These are phyloP conservation scores for Basileuterus tristriatus DNA, from an alignment of 2,797 vertebrate species.

Conservation along the genomic window DNA sequence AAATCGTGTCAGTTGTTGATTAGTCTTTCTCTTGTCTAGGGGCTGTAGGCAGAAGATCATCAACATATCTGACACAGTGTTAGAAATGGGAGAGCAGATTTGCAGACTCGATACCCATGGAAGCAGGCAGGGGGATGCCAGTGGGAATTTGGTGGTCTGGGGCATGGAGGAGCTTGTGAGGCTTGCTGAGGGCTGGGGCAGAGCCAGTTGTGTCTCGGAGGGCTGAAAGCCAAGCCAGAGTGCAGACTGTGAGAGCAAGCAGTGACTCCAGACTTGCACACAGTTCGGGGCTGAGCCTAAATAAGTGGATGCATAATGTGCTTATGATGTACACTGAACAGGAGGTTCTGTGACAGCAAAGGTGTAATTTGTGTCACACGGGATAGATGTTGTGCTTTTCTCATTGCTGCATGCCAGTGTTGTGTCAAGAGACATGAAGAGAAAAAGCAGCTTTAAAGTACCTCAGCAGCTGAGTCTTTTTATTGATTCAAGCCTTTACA, in stretches of 20 bases:
- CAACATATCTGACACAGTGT: background rate
- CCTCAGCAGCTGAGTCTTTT: background rate
- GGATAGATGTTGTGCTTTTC: background rate
- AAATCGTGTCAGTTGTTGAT: background rate
- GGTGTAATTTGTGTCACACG: background rate
- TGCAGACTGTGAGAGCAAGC: background rate
- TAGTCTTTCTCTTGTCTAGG: background rate
- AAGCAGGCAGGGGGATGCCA: background rate
- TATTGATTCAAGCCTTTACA: slow-evolving; percentile 18
- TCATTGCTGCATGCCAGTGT: background rate
- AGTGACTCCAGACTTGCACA: background rate
- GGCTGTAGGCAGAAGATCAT: background rate
- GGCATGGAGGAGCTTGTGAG: background rate
- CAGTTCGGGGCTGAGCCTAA: background rate
- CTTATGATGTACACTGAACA: background rate
- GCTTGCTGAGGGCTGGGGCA: background rate
- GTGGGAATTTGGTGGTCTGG: background rate
- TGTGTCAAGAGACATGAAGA: background rate
- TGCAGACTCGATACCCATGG: background rate
- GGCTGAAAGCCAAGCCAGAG: background rate
- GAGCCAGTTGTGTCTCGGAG: background rate
- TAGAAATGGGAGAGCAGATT: background rate
- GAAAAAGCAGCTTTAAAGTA: background rate
- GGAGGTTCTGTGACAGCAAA: background rate
- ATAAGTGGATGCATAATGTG: background rate